Percentiles rank a stretch among this genome's conserved stretches.
Evolutionary conservation across 2,113 vertebrate genomes (phyloP).

Genomic region (Microcebus tavaratra): DNA sequence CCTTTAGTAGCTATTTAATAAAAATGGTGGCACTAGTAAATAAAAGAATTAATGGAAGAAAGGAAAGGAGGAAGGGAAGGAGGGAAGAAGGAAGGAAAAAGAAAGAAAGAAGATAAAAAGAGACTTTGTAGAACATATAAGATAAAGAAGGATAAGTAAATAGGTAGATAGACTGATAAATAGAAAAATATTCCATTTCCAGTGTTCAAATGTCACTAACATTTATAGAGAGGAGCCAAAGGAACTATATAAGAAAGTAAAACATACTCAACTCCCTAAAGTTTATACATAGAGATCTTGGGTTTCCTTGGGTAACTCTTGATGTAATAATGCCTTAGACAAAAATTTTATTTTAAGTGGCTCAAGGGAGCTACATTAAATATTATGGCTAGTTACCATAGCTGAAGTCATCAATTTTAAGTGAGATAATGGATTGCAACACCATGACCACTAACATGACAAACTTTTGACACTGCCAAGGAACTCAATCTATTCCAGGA

Average conservation of each 20-base stretch:
- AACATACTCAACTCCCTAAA: not conserved
- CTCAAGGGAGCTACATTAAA: constrained; percentile 42
- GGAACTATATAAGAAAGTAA: constrained; percentile 11
- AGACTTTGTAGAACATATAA: constrained; percentile 12
- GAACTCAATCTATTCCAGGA: not conserved
- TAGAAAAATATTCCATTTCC: constrained; percentile 42
- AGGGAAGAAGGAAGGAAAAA: fast-evolving
- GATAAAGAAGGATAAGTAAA: not conserved
- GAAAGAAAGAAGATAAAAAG: not conserved
- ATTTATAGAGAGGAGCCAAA: constrained; percentile 13
- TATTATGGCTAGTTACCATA: constrained; percentile 52
- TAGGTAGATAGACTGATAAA: not conserved
- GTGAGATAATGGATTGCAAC: constrained; percentile 39
- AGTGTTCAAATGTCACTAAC: constrained; percentile 24
- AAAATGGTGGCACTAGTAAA: constrained; percentile 16
- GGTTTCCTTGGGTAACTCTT: constrained; percentile 14
- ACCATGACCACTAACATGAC: constrained; percentile 27
- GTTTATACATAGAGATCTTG: not conserved
- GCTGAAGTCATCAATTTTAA: not conserved
- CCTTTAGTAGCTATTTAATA: not conserved
- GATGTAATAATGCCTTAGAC: constrained; percentile 1
- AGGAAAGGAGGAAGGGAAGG: not conserved
- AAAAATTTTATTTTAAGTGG: not conserved
- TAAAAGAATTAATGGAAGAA: not conserved
- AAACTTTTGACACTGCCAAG: constrained; percentile 26